A percentile compares a stretch with the other conserved stretches of the same genome.
These are phyloP conservation scores for Drosophila multiciliata DNA, from an alignment of 2,888 invertebrate species.

Conservation along the genomic window DNA sequence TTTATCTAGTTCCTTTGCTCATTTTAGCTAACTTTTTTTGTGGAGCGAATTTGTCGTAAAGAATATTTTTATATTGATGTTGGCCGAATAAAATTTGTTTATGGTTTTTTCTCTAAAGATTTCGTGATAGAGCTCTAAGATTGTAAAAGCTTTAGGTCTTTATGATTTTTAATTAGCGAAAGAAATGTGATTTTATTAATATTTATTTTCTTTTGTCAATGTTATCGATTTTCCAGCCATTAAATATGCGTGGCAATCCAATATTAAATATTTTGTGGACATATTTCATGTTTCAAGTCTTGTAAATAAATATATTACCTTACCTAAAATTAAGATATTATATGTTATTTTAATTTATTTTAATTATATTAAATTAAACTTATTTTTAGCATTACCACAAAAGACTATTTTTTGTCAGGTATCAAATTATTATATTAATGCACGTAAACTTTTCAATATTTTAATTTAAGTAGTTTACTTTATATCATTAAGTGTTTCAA, in stretches of 20 bases:
- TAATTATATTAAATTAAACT: no score
- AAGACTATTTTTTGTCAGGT: no score
- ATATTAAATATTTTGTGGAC: background rate
- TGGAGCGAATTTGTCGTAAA: no score
- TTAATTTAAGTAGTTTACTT: background rate
- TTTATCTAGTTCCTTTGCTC: background rate
- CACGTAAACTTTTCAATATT: background rate
- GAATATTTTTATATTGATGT: background rate
- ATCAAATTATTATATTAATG: background rate
- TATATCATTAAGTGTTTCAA: background rate
- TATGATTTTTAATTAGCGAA: background rate
- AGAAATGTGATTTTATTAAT: background rate
- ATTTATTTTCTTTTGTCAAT: background rate
- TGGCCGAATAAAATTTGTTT: background rate
- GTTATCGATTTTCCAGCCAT: no score
- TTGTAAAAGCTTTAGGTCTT: rapidly evolving
- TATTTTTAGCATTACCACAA: no score
- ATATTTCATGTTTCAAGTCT: background rate
- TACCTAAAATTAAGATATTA: background rate
- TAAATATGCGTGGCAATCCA: no score
- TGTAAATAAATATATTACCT: background rate
- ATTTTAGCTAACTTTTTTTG: background rate
- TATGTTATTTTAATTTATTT: background rate
- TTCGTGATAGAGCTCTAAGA: background rate
- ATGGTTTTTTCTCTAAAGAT: no score